phyloP scores from a whole-genome alignment of 2,888 invertebrate genomes.

The Adela reaumurella region DNA sequence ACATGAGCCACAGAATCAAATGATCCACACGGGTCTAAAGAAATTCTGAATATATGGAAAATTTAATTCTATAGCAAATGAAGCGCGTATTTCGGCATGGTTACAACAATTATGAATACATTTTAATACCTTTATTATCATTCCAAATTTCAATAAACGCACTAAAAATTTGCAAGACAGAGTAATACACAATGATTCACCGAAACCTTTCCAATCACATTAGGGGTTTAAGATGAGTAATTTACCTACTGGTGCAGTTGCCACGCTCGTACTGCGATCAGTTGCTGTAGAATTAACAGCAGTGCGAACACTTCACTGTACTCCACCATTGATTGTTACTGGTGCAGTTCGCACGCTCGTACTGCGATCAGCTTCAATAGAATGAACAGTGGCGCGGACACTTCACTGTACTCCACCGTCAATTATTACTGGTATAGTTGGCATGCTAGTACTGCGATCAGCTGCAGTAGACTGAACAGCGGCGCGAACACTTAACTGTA shows the following conservation, averaged over 20 bases:
- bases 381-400: slow-evolving; percentile 88
- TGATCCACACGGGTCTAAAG: too few species aligned
- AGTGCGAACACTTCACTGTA: slow-evolving; percentile 92
- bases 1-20: too few species aligned
- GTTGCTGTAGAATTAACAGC: slow-evolving; percentile 82
- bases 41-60: too few species aligned
- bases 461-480: slow-evolving; percentile 82
- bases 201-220: slow-evolving; percentile 7
- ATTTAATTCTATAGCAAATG: too few species aligned
- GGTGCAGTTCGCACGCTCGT: slow-evolving; percentile 84
- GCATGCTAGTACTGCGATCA: slow-evolving; percentile 88
- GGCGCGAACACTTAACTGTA: slow-evolving; percentile 92
- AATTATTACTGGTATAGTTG: slow-evolving; percentile 76
- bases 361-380: slow-evolving; percentile 84
- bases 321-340: slow-evolving; percentile 72
- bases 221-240: slow-evolving; percentile 3
- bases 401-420: slow-evolving; percentile 84
- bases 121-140: too few species aligned
- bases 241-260: slow-evolving; percentile 63
- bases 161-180: too few species aligned
- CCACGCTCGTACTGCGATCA: slow-evolving; percentile 90
- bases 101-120: too few species aligned
- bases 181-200: too few species aligned
- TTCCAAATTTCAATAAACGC: too few species aligned
- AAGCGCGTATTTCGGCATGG: too few species aligned